Evolutionary conservation across 2,797 vertebrate species (phyloP).

Genomic region (Clamator glandarius): DNA sequence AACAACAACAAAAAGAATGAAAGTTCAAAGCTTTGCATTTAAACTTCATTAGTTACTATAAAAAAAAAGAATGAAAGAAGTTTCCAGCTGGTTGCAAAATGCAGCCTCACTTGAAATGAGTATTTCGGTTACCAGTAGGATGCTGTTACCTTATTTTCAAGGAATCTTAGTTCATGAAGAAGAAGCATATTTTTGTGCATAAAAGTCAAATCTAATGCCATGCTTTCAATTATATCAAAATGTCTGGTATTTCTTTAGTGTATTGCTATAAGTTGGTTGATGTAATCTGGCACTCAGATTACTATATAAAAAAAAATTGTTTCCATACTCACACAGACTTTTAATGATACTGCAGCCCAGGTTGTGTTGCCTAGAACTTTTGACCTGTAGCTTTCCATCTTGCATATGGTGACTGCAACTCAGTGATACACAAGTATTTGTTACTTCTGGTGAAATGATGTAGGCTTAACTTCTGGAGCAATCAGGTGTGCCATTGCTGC

Average conservation of each 20-base stretch:
- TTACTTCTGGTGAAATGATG: not conserved
- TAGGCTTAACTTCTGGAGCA: not conserved
- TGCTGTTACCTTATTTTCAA: not conserved
- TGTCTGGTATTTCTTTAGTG: not conserved
- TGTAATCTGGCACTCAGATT: not conserved
- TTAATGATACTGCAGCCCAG: not conserved
- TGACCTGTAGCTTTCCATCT: not conserved
- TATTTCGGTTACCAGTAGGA: not conserved
- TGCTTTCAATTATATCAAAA: not conserved
- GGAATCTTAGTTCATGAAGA: not conserved
- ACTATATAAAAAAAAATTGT: not conserved
- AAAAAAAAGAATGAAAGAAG: not conserved
- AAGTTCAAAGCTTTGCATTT: not conserved
- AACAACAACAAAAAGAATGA: not conserved
- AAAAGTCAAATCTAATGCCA: not conserved
- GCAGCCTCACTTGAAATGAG: not conserved
- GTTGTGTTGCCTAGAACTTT: not conserved
- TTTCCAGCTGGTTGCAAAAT: not conserved
- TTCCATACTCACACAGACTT: not conserved
- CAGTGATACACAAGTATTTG: fast-evolving
- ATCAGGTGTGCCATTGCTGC: not conserved
- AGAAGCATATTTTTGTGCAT: not conserved
- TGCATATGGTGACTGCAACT: not conserved
- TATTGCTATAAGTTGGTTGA: not conserved
- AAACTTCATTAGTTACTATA: not conserved